Conservation (phyloP, 2,888 invertebrate genomes). For the Teleiodes luculella region DNA sequence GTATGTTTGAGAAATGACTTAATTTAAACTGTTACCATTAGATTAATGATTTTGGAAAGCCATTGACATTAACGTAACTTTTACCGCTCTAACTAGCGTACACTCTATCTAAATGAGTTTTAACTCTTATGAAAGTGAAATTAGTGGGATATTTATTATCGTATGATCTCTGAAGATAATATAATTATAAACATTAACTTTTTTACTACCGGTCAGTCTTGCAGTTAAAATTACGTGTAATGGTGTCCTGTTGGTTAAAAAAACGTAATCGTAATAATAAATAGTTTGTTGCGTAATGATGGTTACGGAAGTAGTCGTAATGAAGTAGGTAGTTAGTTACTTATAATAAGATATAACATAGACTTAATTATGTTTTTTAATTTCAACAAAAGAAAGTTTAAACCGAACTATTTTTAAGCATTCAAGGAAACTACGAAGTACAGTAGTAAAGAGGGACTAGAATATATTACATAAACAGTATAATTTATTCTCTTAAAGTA, state of each 20-base stretch:
- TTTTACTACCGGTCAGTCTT: not conserved
- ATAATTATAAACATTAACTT: constrained; percentile 10
- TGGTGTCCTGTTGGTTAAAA: constrained; percentile 11
- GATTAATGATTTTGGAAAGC: constrained; percentile 14
- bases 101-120: constrained; percentile 4
- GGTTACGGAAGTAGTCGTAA: not conserved
- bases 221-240: constrained; percentile 7
- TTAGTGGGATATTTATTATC: constrained; percentile 6
- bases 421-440: no score
- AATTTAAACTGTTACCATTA: constrained; percentile 3
- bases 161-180: not conserved
- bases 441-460: no score
- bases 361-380: no score
- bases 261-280: not conserved
- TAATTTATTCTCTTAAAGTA: no score
- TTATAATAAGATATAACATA: no score
- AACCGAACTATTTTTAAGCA: no score
- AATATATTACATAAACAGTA: no score
- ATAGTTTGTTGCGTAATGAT: constrained; percentile 21
- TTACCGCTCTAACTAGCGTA: constrained; percentile 6
- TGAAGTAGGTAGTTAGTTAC: no score
- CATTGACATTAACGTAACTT: constrained; percentile 11
- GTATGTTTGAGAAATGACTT: not conserved
- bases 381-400: not conserved
- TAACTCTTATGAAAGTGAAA: constrained; percentile 11